Evolutionary conservation across 2,888 invertebrate genomes (phyloP), one percentile per base, ranked within the genome.

Genomic region (Ennomos erosarius): DNA sequence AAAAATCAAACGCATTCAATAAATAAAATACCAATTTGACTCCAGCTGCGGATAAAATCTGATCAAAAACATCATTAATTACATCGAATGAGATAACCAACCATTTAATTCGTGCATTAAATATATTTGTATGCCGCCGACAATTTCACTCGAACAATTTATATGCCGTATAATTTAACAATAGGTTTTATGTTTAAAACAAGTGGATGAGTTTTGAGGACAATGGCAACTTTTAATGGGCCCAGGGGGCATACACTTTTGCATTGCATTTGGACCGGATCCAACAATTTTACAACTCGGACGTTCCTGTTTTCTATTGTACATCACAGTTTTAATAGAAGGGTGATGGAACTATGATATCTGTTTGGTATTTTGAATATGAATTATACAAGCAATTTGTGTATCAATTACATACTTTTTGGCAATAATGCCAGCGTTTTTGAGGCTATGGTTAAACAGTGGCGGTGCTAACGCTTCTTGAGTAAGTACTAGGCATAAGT

Each of bases 141-240:
- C 69, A 71, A 70, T 79, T 74, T 64, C 65, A 71, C 64, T 70
- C 61, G 64, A 58, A 52, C 74, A 75, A 78, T 81, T 76, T 79
- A 76, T 78, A 68, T 73, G 67, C 70, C 68, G 76, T 75, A 71
- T 73, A 73, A 76, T 78, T 78, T 67, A 75, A 82, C 81, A 78
- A 78, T 76, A 74, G 75, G 71, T 75, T 75, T 72, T 59, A 58
- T 57, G 59, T 59, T 61, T 62, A 56, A 63, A 64, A 66, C 61
- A 68, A 64, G 62, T 58, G 62, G 52, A 43, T n/a, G 60, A 76
- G 76, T 76, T 80, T 72, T 72, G 78, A 73, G 71, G 64, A 75
- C 68, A 75, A 77, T 73, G 69, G 65, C 63, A 86, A 87, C 78
- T 87, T 87, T 87, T 87, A 87, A 87, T 87, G 83, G 85, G 79